These are phyloP conservation scores for Eublepharis macularius DNA, from an alignment of 2,113 vertebrate genomes.

Conservation along the genomic window DNA sequence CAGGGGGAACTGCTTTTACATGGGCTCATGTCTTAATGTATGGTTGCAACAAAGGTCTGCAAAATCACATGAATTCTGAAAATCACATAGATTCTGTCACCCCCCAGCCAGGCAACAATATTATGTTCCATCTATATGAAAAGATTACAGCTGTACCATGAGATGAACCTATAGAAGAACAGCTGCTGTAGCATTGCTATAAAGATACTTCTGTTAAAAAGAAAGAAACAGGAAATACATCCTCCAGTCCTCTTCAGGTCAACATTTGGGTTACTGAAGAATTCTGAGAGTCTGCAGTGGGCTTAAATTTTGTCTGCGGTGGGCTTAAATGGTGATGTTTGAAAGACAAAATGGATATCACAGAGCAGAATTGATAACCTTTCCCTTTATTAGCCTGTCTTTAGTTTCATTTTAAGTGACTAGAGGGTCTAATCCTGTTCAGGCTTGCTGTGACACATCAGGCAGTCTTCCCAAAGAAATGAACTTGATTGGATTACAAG, in stretches of 20 bases:
- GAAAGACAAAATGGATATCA: neutral
- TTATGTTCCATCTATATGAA: no score
- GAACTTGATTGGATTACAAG: conserved; percentile 14
- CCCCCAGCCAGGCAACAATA: no score
- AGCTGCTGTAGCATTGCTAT: neutral
- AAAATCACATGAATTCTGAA: no score
- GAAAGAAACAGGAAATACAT: no score
- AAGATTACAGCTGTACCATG: neutral
- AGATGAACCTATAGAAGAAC: neutral
- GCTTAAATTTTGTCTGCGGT: neutral
- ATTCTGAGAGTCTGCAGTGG: neutral
- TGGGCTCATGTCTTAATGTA: no score
- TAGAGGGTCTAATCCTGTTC: neutral
- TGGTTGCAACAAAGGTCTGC: no score
- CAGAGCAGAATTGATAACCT: neutral
- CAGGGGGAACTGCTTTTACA: no score
- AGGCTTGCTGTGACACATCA: neutral
- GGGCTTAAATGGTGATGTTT: neutral
- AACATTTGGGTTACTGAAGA: neutral
- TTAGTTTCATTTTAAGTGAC: neutral
- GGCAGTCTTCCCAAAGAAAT: neutral
- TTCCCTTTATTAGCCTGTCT: neutral
- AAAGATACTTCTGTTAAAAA: neutral
- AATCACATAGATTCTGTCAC: no score
- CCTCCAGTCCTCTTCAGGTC: no score